Evolutionary conservation across 2,113 vertebrate species (phyloP).

Genomic region (Grammomys surdaster): DNA sequence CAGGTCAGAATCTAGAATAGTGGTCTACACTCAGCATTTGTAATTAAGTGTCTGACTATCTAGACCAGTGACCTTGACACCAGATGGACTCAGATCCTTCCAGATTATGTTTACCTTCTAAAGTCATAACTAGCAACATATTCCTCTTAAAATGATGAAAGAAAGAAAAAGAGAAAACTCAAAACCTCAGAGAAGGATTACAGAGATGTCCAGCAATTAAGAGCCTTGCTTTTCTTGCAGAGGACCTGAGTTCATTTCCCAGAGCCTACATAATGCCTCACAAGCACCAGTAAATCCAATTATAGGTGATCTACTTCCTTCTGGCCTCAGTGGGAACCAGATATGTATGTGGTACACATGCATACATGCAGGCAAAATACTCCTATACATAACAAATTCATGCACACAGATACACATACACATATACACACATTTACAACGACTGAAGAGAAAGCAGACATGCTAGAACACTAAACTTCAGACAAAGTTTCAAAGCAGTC

Average conservation of each 20-base stretch:
- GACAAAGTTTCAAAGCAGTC: neutral
- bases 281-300: neutral
- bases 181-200: neutral
- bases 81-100: neutral
- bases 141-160: neutral
- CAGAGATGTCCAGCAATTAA: neutral
- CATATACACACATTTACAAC: neutral
- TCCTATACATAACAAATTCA: neutral
- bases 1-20: neutral
- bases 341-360: neutral
- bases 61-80: neutral
- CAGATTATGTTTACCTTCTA: neutral
- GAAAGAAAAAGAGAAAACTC: neutral
- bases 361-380: neutral
- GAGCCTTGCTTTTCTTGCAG: neutral
- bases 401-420: neutral
- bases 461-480: neutral
- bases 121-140: neutral
- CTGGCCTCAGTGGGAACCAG: neutral
- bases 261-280: neutral
- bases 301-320: neutral
- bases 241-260: neutral
- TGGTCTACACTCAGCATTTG: neutral
- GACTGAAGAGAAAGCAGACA: neutral
- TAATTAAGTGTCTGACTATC: neutral